Evolutionary conservation across 2,797 vertebrate genomes (phyloP), one percentile per base, ranked within the genome.

Genomic region (Capromys pilorides): DNA sequence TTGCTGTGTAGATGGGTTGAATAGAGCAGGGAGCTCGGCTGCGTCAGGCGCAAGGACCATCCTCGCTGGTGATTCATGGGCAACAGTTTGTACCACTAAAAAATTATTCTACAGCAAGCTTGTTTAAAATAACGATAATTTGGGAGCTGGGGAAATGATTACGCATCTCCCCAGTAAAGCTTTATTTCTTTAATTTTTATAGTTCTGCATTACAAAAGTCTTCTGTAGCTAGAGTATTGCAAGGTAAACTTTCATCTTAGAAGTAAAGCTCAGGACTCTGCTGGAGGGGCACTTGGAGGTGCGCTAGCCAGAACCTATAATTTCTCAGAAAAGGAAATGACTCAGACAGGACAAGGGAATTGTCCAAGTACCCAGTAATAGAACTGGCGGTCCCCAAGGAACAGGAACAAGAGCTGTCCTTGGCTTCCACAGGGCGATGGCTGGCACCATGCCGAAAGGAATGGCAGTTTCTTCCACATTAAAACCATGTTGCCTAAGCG

Each of bases 321-420:
- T 54, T 93, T 85, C 64, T 95, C 64, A 95, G 86, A 80, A 71
- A 79, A 93, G 81, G 88, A 82, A 93, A 19, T 39, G 82, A 90
- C 90, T 88, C 61, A 9, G 28, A 61, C 36, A 80, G 77, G 26
- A 51, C 18, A 61, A 39, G 41, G n/a, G 4, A 75, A 75, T 41
- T 21, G 6, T 61, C 54, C 7, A 11, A 21, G 26, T 18, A 75
- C n/a, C 61, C 41, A 36, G 31, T 19, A 31, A 59, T 28, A 84
- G 71, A 66, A 59, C 36, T 21, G 3, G 16, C 78, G 51, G 11
- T 75, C 33, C n/a, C 90, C 75, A 19, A 31, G 4, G 10, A 45
- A 19, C 0, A 51, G n/a, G 5, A 36, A 24, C 64, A 71, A 7
- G 28, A 6, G 1, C 5, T 14, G 49, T 33, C 19, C 59, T 33